Evolutionary conservation across 1,140 invertebrate genomes (phyloP).

Genomic region (Pantala flavescens): DNA sequence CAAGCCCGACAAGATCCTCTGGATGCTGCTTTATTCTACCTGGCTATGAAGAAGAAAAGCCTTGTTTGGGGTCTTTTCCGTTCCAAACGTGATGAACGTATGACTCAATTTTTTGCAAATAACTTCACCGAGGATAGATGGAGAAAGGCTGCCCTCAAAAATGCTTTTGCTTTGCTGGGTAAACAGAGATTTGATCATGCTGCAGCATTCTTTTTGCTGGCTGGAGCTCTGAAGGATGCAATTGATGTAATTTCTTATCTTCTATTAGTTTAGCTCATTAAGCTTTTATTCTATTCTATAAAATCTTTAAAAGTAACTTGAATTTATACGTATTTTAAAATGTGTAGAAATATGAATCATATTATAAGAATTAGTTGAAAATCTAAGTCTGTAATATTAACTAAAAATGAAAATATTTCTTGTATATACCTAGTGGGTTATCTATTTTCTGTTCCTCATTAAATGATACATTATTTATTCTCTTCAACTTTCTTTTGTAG

Average conservation of each 20-base stretch:
- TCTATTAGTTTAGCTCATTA: neutral
- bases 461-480: neutral
- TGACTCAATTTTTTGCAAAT: conserved; percentile 91
- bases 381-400: too few species aligned
- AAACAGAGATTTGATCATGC: conserved; percentile 91
- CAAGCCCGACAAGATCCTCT: conserved; percentile 85
- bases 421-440: too few species aligned
- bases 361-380: too few species aligned
- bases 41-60: conserved; percentile 98
- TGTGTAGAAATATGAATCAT: too few species aligned
- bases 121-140: conserved; percentile 89
- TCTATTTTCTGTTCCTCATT: neutral
- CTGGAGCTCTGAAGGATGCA: conserved; percentile 86
- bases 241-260: conserved; percentile 57
- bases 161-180: conserved; percentile 90
- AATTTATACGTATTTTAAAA: too few species aligned
- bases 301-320: too few species aligned
- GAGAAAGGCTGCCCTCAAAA: conserved; percentile 94
- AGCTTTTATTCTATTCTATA: neutral
- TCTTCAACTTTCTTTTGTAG: conserved; percentile 36
- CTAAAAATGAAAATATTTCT: too few species aligned
- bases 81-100: conserved; percentile 76
- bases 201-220: conserved; percentile 91
- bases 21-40: conserved; percentile 93
- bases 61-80: conserved; percentile 92